Evolutionary conservation across 2,797 vertebrate species (phyloP).

Genomic region (Cheirogaleus major): DNA sequence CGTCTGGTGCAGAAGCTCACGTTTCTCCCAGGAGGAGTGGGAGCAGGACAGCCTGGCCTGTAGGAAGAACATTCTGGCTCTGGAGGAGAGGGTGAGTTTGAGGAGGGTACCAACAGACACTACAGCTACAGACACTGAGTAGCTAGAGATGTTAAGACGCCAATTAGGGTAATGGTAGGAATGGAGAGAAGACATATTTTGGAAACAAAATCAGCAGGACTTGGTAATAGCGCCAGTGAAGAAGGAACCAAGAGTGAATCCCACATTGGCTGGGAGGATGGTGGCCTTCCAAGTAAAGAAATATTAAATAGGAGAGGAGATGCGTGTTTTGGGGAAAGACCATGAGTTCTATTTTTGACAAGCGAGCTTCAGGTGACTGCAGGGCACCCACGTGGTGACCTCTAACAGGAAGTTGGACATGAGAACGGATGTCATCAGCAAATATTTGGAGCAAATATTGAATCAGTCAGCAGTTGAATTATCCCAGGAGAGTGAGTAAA

Average conservation of each 20-base stretch:
- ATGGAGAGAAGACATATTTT: background rate
- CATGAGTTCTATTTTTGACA: background rate
- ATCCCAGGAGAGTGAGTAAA: background rate
- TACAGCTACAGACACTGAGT: background rate
- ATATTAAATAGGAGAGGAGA: background rate
- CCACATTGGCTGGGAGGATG: background rate
- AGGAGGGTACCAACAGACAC: background rate
- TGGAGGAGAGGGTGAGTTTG: background rate
- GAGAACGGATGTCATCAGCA: background rate
- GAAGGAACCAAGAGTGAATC: too few relatives aligned
- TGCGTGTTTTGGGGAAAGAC: fast-evolving
- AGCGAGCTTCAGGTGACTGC: background rate
- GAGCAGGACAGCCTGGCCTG: background rate
- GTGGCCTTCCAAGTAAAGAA: background rate
- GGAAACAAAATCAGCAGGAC: background rate
- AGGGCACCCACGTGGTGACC: too few relatives aligned
- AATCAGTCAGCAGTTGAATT: background rate
- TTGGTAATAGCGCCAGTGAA: background rate
- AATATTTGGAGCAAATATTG: background rate
- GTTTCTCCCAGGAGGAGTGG: background rate
- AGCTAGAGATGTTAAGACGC: background rate
- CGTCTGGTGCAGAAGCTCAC: fast-evolving
- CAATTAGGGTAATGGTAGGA: too few relatives aligned
- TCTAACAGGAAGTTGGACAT: background rate
- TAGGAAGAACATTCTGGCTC: background rate